Base-by-base conservation (phyloP, 2,113 vertebrate genomes). In the Neogale vison region DNA sequence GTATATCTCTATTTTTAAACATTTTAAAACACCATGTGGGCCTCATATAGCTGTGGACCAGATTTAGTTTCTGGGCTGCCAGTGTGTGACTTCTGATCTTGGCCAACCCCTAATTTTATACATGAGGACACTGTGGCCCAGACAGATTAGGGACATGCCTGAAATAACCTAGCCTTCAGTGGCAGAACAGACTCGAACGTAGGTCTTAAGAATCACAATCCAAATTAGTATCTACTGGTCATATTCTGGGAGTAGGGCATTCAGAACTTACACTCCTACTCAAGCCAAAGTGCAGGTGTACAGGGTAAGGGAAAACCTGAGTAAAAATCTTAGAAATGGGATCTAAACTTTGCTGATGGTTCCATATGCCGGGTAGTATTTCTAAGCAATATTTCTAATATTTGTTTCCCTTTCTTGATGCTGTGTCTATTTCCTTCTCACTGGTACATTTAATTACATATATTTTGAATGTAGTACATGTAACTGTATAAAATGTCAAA, bases 1-100 rank as follows among this genome's bases (percentile, higher is more conserved):
- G 55, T 45, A 50, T 52, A 42, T 34, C 39, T 82, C 52, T 13
- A 45, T 21, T 71, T 88, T 61, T 45, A 47, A 91, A 39, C 57
- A n/a, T 82, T 88, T 91, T 76, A 81, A 95, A 88, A 47, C 7
- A 67, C 18, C 65, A 2, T 34, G 6, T 85, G 6, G 10, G n/a
- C 88, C 77, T 95, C 85, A 80, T 74, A 47, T 67, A 36, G 89
- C 15, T 69, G 9, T 71, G 50, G 55, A 34, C 7, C 84, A 96
- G 31, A 77, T 67, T 96, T 90, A 18, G 26, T 83, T 95, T 81
- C 34, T 79, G 17, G 7, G 21, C 55, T 95, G 29, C 12, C 52
- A 94, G 39, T 90, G 69, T 57, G 18, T 97, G 72, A 52, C 59
- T 93, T 94, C 57, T 96, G 39, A 69, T 90, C 26, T 85, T 81